Conservation (phyloP, 1,140 invertebrate genomes). For the Augochlora pura region DNA sequence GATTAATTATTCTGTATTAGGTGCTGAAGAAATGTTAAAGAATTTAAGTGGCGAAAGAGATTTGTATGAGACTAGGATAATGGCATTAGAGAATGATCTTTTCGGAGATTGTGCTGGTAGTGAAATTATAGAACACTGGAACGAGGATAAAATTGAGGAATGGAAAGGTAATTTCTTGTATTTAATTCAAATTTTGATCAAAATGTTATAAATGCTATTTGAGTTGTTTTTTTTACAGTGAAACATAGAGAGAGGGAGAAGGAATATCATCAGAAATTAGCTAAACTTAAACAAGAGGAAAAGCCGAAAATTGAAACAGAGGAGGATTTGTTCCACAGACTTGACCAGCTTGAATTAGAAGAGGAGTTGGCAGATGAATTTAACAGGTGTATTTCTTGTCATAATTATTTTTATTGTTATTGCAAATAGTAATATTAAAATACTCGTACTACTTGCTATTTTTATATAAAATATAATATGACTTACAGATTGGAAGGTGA, state of each 20-base stretch:
- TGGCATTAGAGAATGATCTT: constrained; percentile 71
- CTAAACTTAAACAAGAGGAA: constrained; percentile 67
- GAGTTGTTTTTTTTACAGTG: constrained; percentile 61
- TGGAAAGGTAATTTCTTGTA: constrained; percentile 78
- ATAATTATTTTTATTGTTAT: not conserved
- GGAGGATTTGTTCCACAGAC: constrained; percentile 77
- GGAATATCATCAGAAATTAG: constrained; percentile 77
- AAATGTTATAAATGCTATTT: not conserved
- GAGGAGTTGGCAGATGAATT: constrained; percentile 81
- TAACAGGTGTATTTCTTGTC: constrained; percentile 63
- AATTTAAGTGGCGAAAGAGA: constrained; percentile 78
- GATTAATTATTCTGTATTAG: constrained; percentile 61
- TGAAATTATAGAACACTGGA: constrained; percentile 82
- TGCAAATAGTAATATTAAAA: too few relatives aligned
- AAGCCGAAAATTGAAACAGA: constrained; percentile 73
- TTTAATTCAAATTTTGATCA: not conserved
- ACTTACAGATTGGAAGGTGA: constrained; percentile 61
- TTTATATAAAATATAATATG: constrained; percentile 6
- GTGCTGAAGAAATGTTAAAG: constrained; percentile 78
- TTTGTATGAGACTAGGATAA: constrained; percentile 75
- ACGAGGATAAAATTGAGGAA: constrained; percentile 80
- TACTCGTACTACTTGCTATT: too few relatives aligned
- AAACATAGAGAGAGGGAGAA: constrained; percentile 80
- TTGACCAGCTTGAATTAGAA: constrained; percentile 81
- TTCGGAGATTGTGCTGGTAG: constrained; percentile 72